Evolutionary conservation across 1,140 invertebrate species (phyloP).

Genomic region (Drosophila willistoni): DNA sequence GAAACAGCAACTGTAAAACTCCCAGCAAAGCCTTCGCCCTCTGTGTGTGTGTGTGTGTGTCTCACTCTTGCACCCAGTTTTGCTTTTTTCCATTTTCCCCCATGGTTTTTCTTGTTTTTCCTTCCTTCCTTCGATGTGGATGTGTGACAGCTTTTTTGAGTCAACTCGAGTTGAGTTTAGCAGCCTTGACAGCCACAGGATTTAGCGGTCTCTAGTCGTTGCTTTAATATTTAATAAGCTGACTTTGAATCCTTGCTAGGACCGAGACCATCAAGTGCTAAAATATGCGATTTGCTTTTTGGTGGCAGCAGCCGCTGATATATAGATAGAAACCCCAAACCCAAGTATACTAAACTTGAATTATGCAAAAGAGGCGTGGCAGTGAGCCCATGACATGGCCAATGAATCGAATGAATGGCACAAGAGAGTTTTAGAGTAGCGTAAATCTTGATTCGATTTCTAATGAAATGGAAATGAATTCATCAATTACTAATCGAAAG

Average conservation of each 20-base stretch:
- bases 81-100: not conserved
- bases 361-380: constrained; percentile 58
- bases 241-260: constrained; percentile 49
- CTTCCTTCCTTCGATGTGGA: constrained; percentile 9
- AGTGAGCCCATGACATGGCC: constrained; percentile 46
- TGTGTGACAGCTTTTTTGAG: constrained; percentile 65
- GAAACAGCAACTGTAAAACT: not conserved
- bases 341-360: constrained; percentile 27
- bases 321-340: not conserved
- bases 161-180: constrained; percentile 16
- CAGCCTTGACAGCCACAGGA: constrained; percentile 67
- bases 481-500: not conserved
- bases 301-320: not conserved
- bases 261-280: constrained; percentile 26
- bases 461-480: constrained; percentile 11
- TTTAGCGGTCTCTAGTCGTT: constrained; percentile 60
- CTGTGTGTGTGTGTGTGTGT: not conserved
- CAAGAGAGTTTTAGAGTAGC: not conserved
- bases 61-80: not conserved
- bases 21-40: not conserved
- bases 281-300: constrained; percentile 33
- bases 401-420: constrained; percentile 38
- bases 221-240: constrained; percentile 78
- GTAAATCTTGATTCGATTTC: not conserved
- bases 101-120: not conserved